A percentile compares a stretch with the other conserved stretches of the same genome.
phyloP scores from a whole-genome alignment of 2,888 invertebrate species.

The Hydroisotoma schaefferi region DNA sequence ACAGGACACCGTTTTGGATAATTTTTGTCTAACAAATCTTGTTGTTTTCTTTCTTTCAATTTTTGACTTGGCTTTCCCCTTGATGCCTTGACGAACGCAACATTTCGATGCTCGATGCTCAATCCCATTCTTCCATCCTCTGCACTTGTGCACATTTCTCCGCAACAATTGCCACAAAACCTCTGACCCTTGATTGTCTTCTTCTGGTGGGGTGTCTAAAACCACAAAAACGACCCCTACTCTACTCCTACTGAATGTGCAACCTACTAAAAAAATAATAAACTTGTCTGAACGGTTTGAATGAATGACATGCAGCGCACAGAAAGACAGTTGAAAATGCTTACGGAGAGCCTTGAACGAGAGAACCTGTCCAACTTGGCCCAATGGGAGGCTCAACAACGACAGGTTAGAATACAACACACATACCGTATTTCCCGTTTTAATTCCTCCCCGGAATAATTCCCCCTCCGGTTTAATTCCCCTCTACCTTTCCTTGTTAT shows the following conservation, averaged over 20 bases:
- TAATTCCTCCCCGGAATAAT: too few relatives aligned
- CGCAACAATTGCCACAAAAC: too few relatives aligned
- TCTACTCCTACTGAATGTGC: not conserved
- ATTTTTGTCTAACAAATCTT: too few relatives aligned
- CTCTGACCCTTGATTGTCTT: too few relatives aligned
- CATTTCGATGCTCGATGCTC: not conserved
- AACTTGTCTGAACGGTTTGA: too few relatives aligned
- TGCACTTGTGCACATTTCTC: too few relatives aligned
- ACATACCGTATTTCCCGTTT: too few relatives aligned
- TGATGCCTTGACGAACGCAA: constrained; percentile 6
- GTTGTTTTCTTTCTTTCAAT: not conserved
- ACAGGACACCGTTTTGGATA: too few relatives aligned
- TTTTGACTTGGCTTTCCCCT: constrained; percentile 3
- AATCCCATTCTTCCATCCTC: constrained; percentile 7
- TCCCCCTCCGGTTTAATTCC: too few relatives aligned
- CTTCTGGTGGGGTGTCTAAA: too few relatives aligned
- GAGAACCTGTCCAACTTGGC: constrained; percentile 38
- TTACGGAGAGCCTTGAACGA: constrained; percentile 39
- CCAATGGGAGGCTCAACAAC: constrained; percentile 38
- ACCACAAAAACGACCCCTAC: not conserved
- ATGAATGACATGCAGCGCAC: constrained; percentile 32
- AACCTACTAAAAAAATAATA: too few relatives aligned
- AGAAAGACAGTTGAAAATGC: constrained; percentile 41
- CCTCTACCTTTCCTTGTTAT: too few relatives aligned
- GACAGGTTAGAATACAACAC: constrained; percentile 32